These are phyloP conservation scores for Bubo bubo DNA, from an alignment of 2,113 vertebrate genomes.

Conservation along the genomic window DNA sequence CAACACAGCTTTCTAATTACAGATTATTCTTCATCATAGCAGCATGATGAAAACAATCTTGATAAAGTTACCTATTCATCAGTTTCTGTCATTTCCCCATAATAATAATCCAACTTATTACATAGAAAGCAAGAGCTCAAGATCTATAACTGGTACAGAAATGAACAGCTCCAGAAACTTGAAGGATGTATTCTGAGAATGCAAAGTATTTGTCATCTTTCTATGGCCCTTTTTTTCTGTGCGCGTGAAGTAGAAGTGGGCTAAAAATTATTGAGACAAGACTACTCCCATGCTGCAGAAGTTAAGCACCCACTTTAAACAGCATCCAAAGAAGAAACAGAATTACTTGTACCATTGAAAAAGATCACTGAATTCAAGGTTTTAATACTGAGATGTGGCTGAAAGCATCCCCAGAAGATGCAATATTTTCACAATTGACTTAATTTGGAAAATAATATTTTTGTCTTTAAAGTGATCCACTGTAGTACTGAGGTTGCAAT, in stretches of 20 bases:
- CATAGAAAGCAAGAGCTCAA: background rate
- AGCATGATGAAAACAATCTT: constrained; percentile 33
- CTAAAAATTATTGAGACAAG: background rate
- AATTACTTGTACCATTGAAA: background rate
- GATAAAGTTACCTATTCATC: constrained; percentile 45
- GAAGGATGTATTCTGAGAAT: background rate
- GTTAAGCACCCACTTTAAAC: background rate
- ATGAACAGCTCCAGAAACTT: background rate
- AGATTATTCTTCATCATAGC: constrained; percentile 19
- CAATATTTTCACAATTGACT: background rate
- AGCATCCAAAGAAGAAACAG: background rate
- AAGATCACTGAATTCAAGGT: background rate
- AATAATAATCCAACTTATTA: background rate
- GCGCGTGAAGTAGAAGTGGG: background rate
- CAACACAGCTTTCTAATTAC: constrained; percentile 13
- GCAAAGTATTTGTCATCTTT: background rate
- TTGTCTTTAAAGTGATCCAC: background rate
- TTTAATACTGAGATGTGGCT: background rate
- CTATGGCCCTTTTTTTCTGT: background rate
- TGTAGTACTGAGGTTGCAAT: background rate
- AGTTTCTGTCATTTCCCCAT: background rate
- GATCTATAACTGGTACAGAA: background rate
- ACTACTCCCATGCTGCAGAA: background rate
- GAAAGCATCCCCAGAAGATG: background rate
- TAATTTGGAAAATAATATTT: background rate